phyloP scores from a whole-genome alignment of 1,140 invertebrate genomes.

The Maconellicoccus hirsutus region DNA sequence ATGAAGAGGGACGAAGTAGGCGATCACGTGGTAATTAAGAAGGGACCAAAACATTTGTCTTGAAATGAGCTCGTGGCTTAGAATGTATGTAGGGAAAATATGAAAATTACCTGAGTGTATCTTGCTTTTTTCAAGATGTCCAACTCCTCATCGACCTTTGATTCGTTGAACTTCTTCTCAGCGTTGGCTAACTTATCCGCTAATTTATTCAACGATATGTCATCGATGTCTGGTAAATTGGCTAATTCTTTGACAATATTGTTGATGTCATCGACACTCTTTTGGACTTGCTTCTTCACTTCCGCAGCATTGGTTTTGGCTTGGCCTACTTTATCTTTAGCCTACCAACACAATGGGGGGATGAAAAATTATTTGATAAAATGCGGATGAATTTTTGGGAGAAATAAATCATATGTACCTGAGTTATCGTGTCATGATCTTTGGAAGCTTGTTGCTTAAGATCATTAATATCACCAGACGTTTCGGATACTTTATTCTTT shows the following conservation, averaged over 20 bases:
- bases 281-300: slow-evolving; percentile 65
- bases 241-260: slow-evolving; percentile 68
- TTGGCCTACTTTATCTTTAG: slow-evolving; percentile 66
- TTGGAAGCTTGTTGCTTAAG: slow-evolving; percentile 59
- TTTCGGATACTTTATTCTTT: slow-evolving; percentile 53
- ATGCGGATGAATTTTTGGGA: background rate
- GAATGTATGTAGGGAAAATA: no score
- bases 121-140: slow-evolving; percentile 56
- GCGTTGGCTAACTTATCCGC: slow-evolving; percentile 60
- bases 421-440: slow-evolving; percentile 58
- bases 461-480: slow-evolving; percentile 52
- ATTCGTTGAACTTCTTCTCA: slow-evolving; percentile 56
- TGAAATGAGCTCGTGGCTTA: no score
- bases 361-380: no score
- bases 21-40: no score
- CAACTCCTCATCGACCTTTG: slow-evolving; percentile 64
- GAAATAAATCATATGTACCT: slow-evolving; percentile 42
- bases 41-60: no score
- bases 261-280: slow-evolving; percentile 63
- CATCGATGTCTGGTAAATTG: slow-evolving; percentile 61
- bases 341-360: no score
- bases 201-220: slow-evolving; percentile 51
- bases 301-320: slow-evolving; percentile 71
- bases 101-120: slow-evolving; percentile 34
- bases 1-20: background rate